Conservation (phyloP, 2,797 vertebrate genomes). For the Oryzias dopingdopingensis region DNA sequence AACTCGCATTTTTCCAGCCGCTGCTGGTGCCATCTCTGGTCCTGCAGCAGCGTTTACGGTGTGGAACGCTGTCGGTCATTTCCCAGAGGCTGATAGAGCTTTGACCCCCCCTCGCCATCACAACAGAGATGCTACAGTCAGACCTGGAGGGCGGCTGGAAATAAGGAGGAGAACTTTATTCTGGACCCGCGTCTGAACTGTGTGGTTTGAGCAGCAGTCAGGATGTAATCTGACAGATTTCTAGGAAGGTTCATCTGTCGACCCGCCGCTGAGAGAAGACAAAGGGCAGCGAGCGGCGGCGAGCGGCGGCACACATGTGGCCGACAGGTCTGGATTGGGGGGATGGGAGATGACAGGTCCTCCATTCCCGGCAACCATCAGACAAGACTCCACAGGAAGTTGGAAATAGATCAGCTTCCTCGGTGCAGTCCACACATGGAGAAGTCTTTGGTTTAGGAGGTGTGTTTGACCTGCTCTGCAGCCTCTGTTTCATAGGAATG, state of each 20-base stretch:
- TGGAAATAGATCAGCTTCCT: slow-evolving; percentile 62
- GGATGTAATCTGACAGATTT: too few species aligned
- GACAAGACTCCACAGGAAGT: slow-evolving; percentile 61
- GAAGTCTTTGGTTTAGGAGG: slow-evolving; percentile 31
- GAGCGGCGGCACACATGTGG: slow-evolving; percentile 50
- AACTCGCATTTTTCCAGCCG: slow-evolving; percentile 38
- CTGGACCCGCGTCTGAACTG: too few species aligned
- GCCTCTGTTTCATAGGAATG: slow-evolving; percentile 51
- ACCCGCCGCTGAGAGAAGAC: slow-evolving; percentile 49
- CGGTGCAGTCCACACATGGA: slow-evolving; percentile 47
- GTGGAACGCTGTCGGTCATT: too few species aligned
- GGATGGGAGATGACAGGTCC: slow-evolving; percentile 45
- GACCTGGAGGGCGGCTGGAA: too few species aligned
- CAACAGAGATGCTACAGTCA: too few species aligned
- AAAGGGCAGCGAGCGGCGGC: slow-evolving; percentile 20
- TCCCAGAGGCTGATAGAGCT: slow-evolving; percentile 53
- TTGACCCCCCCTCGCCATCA: slow-evolving; percentile 49
- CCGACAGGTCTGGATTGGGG: slow-evolving; percentile 34
- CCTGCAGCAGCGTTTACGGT: too few species aligned
- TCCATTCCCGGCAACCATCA: slow-evolving; percentile 62
- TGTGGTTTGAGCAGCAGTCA: too few species aligned
- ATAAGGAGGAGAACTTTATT: too few species aligned
- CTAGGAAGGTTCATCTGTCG: slow-evolving; percentile 66
- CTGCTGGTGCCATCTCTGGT: slow-evolving; percentile 72
- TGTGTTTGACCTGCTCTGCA: slow-evolving; percentile 30